Percentiles rank a stretch among this genome's conserved stretches.
These are phyloP conservation scores for Yponomeuta plumbellus DNA, from an alignment of 2,888 invertebrate genomes.

Conservation along the genomic window DNA sequence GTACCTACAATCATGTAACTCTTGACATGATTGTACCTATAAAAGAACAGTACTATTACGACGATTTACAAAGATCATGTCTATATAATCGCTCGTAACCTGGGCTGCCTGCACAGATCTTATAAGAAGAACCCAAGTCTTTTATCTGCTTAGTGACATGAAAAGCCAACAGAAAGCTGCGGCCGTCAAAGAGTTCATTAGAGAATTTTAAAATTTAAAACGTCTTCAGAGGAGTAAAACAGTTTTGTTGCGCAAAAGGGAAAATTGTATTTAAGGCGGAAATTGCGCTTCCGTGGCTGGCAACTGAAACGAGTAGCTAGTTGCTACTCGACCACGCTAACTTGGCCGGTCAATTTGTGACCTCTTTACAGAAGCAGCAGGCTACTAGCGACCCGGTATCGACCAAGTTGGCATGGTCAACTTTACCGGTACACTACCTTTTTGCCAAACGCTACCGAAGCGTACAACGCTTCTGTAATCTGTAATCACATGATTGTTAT, in stretches of 20 bases:
- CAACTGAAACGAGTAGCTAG: slow-evolving; percentile 30
- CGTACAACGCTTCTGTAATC: background rate
- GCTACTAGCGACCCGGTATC: background rate
- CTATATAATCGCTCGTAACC: no score
- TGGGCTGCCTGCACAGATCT: no score
- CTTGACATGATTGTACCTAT: no score
- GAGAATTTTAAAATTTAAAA: slow-evolving; percentile 33
- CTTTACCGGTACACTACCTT: background rate
- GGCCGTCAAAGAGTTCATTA: slow-evolving; percentile 10
- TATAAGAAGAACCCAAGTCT: no score
- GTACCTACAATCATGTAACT: no score
- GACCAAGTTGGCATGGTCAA: background rate
- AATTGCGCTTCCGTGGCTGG: slow-evolving; percentile 64
- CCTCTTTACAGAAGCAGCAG: background rate
- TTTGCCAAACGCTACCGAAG: background rate
- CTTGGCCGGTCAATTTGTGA: background rate
- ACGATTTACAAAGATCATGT: no score
- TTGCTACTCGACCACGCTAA: slow-evolving; percentile 1
- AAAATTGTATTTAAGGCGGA: slow-evolving; percentile 60
- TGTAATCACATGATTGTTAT: background rate
- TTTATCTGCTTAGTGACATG: no score
- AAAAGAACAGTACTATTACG: no score
- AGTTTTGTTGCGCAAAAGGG: slow-evolving; percentile 44
- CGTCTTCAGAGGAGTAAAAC: slow-evolving; percentile 27
- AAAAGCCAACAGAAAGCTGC: background rate